Evolutionary conservation across 2,797 vertebrate genomes (phyloP), one percentile per base, ranked within the genome.

Genomic region (Platyrinchus mystaceus): DNA sequence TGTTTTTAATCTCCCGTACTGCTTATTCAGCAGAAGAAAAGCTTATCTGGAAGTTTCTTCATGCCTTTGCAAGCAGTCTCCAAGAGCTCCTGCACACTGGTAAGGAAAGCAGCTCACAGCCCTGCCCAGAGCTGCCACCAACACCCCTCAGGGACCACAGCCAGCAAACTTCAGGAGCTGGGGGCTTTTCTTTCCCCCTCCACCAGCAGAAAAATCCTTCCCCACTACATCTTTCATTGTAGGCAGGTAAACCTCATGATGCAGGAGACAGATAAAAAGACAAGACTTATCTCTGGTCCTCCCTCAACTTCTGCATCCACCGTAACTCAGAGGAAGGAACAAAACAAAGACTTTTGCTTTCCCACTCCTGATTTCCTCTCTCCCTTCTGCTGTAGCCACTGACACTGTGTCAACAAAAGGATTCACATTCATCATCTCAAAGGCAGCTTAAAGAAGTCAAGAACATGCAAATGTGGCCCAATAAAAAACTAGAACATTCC

Each of bases 361-460:
- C 62, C 26, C 43, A 7, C 37, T 66, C 46, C 44, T 39, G 12
- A 63, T 66, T 81, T 70, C 59, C 43, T 76, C 36, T 79, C 39
- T 56, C 64, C 43, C 58, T 92, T 67, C 43, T 9, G 4, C 47
- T 84, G 63, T 52, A 71, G 81, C 44, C 47, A 46, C 32, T 62
- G 53, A 79, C 49, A n/a, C 32, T 17, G 64, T n/a, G 74, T 70
- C 34, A 52, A 75, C 55, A 47, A 67, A 63, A 79, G 13, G 27
- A 73, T 93, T 94, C 87, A 76, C 74, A 50, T 84, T 91, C 82
- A 77, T 17, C 26, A 82, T 46, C 59, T 71, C 46, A 94, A 83
- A 87, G 52, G 82, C 60, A 67, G 64, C 78, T 91, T 70, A 81
- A 62, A 78, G 13, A 69, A 34, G 30, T 52, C 46, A 90, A 58